phyloP scores from a whole-genome alignment of 2,113 vertebrate species.

The Grammomys surdaster region DNA sequence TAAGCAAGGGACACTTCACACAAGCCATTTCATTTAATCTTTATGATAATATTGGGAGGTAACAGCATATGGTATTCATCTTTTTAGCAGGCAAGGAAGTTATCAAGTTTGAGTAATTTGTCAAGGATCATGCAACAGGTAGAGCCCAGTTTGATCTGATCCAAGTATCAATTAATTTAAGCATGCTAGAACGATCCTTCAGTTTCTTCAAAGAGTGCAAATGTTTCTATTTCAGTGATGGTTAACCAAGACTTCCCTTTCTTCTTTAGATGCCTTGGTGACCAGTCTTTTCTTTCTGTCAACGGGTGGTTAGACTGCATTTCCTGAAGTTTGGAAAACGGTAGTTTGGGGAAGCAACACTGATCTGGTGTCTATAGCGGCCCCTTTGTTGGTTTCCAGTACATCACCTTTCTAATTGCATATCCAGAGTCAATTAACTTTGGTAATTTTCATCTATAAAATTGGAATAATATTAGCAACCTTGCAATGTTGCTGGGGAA shows the following conservation, averaged over 20 bases:
- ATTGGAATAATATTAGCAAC: background rate
- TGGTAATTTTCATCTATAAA: constrained; percentile 37
- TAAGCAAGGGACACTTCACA: constrained; percentile 5
- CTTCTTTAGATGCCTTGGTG: background rate
- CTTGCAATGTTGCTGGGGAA: constrained; percentile 1
- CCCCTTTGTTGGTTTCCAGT: background rate
- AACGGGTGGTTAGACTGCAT: background rate
- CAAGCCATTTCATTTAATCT: background rate
- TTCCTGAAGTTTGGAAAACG: background rate
- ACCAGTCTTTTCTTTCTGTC: background rate
- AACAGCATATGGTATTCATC: background rate
- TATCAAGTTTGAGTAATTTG: background rate
- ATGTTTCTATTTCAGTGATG: background rate
- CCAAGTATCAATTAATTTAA: background rate
- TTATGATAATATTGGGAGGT: background rate
- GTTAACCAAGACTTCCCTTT: background rate
- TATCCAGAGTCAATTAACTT: background rate
- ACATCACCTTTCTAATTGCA: background rate
- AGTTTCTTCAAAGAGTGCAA: background rate
- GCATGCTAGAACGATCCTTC: background rate
- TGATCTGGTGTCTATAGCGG: background rate
- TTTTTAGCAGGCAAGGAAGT: constrained; percentile 16
- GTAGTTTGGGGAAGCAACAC: background rate
- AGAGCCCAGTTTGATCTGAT: background rate
- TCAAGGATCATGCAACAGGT: background rate